Conservation (phyloP, 2,113 vertebrate species). For the Diphyllodes magnificus region DNA sequence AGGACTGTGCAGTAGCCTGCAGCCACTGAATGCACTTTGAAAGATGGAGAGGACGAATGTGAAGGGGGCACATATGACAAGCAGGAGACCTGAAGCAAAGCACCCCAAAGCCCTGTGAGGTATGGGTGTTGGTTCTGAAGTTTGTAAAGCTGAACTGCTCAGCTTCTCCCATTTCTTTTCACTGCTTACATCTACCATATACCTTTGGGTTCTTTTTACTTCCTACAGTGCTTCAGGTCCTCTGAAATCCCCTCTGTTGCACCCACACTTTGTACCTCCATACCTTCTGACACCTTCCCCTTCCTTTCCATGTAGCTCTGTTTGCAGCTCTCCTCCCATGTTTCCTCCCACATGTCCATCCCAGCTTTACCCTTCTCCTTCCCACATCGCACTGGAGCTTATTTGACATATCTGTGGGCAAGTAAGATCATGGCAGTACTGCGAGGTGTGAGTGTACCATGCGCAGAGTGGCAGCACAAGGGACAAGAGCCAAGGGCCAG, state of each 20-base stretch:
- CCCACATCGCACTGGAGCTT: not conserved
- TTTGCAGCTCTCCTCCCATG: not conserved
- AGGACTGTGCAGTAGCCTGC: not conserved
- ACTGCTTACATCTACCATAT: not conserved
- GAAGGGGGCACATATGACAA: rapidly evolving
- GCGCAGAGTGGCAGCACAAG: not conserved
- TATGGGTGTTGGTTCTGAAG: not conserved
- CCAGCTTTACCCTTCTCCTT: not conserved
- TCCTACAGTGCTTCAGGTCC: not conserved
- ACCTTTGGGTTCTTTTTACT: not conserved
- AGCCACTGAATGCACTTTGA: not conserved
- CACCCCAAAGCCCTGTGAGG: not conserved
- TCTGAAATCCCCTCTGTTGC: not conserved
- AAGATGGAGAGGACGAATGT: not conserved
- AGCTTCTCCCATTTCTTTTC: not conserved
- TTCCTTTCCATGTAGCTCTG: not conserved
- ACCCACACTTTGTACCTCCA: not conserved
- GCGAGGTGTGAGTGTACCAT: not conserved
- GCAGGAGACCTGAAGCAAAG: not conserved
- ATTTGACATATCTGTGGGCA: not conserved
- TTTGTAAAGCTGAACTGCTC: not conserved
- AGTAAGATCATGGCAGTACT: not conserved
- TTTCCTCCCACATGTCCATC: not conserved
- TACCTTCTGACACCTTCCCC: not conserved
- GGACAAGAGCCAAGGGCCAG: not conserved